Evolutionary conservation across 2,888 invertebrate species (phyloP), one percentile per base, ranked within the genome.

Genomic region (Eucera pruinosa): DNA sequence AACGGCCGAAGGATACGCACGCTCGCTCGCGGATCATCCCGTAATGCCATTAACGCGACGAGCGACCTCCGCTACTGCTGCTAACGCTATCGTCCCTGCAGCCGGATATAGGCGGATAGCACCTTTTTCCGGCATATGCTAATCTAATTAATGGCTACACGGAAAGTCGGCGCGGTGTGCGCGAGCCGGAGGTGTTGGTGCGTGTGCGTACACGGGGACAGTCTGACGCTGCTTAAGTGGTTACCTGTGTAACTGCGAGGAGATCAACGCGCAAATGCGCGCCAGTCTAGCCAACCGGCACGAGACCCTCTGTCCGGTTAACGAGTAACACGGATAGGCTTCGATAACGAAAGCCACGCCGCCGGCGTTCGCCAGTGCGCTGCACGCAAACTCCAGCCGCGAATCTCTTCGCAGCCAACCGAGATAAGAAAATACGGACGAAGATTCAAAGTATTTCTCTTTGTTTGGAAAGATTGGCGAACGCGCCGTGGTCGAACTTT

Each of bases 41-140:
- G 60, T 73, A 82, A 77, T 76, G 55, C 23, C 58, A 77, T 83
- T 80, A 83, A 80, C 54, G 76, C 80, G 36, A 41, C 54, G 50
- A 47, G 36, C 50, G 36, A 25, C 41, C 55, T 48, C 50, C 43
- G 11, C n/a, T n/a, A n/a, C 15, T 43, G 55, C 50, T 65, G 52
- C 52, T 48, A 39, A 70, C 52, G 57, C 50, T 43, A 61, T 64
- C 65, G 50, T 70, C 41, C 43, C 61, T 36, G n/a, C 27, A 33
- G 47, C 52, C 48, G 78, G 58, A 73, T 67, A 73, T 70, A 78
- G 47, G 47, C 43, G 74, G 71, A 66, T 78, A 67, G 69, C 80
- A 78, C 70, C 82, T 76, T 84, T 85, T 84, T 74, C 78, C 81
- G 74, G 72, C 75, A 79, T 75, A 75, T 78, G 83, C 62, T 80